phyloP scores from a whole-genome alignment of 2,113 vertebrate species.

The Stictonetta naevosa region DNA sequence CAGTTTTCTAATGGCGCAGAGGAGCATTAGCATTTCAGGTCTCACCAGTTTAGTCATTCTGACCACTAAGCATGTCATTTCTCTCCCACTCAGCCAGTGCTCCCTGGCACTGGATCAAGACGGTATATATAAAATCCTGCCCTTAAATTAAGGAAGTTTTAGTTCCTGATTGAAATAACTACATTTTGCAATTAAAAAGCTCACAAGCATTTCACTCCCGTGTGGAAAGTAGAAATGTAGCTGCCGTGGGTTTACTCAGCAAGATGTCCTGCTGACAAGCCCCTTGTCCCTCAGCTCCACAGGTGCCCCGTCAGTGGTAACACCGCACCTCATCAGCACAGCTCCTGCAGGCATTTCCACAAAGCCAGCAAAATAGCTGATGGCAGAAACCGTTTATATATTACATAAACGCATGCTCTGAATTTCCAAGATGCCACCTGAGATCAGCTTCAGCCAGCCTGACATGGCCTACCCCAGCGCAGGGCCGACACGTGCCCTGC shows the following conservation, averaged over 20 bases:
- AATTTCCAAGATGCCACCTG: neutral
- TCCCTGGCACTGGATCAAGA: slow-evolving; percentile 28
- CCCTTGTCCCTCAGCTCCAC: neutral
- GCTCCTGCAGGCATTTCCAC: neutral
- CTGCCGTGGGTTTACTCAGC: neutral
- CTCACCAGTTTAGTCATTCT: slow-evolving; percentile 43
- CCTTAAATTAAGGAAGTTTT: slow-evolving; percentile 30
- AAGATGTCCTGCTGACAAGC: neutral
- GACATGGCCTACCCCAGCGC: neutral
- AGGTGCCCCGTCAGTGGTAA: neutral
- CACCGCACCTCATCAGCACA: neutral
- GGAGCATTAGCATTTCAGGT: slow-evolving; percentile 31
- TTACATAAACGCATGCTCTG: neutral
- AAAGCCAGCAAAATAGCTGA: neutral
- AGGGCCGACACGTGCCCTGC: accelerated
- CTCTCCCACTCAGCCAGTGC: neutral
- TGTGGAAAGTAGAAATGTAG: neutral
- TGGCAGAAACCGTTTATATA: too few relatives aligned
- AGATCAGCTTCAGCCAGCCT: neutral
- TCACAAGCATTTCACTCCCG: neutral
- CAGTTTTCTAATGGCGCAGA: slow-evolving; percentile 29
- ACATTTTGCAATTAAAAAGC: slow-evolving; percentile 27
- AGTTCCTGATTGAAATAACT: slow-evolving; percentile 6
- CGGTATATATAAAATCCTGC: slow-evolving; percentile 1
- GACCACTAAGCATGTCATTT: slow-evolving; percentile 21